Percentiles rank a stretch among this genome's conserved stretches.
Conservation (phyloP, 2,888 invertebrate genomes). For the Polyommatus icarus region DNA sequence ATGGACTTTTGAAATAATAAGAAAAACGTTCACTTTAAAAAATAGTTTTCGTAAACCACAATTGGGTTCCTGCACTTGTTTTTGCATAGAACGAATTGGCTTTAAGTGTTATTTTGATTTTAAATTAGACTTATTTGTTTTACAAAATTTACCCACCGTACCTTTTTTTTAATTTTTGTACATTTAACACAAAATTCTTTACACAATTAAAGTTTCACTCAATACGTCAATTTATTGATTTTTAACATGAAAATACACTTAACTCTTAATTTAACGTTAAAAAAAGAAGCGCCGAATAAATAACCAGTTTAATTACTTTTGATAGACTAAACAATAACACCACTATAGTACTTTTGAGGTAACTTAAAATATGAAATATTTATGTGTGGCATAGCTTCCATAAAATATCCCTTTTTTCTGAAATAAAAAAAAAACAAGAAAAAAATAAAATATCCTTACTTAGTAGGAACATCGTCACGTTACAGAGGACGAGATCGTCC, state of each 20-base stretch:
- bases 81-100: constrained; percentile 22
- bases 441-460: too few relatives aligned
- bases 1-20: too few relatives aligned
- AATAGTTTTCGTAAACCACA: neutral
- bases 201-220: neutral
- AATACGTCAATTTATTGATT: neutral
- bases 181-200: neutral
- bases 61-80: constrained; percentile 40
- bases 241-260: neutral
- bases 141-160: neutral
- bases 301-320: too few relatives aligned
- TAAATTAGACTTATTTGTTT: constrained; percentile 11
- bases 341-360: too few relatives aligned
- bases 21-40: neutral
- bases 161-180: neutral
- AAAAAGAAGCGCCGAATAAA: too few relatives aligned
- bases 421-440: too few relatives aligned
- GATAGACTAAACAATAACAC: too few relatives aligned
- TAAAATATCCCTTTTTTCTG: too few relatives aligned
- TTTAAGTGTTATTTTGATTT: constrained; percentile 3
- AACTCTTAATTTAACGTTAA: too few relatives aligned
- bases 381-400: too few relatives aligned
- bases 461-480: constrained; percentile 35
- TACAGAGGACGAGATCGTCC: constrained; percentile 68
- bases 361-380: neutral